Base-by-base conservation (phyloP, 1,140 invertebrate genomes). In the Eumaeus atala region DNA sequence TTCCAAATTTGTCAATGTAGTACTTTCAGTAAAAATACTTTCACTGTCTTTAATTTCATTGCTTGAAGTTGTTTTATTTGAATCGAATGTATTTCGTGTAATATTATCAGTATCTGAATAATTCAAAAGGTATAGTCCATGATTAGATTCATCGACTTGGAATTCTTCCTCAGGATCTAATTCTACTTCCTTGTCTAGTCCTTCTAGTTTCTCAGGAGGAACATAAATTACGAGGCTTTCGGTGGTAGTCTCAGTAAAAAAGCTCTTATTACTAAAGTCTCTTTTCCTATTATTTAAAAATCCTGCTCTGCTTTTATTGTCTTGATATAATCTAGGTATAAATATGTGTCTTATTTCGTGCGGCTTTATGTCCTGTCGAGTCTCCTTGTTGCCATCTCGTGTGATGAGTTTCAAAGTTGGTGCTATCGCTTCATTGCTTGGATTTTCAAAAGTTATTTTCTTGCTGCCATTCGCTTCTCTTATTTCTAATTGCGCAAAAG, bases 61-160 rank as follows among this genome's bases (percentile, higher is more conserved):
- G 48, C 51, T 69, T 37, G 57, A 58, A 49, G 58, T 69, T 38
- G 70, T 77, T 62, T 71, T 74, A 58, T 74, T 79, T 51, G 74
- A 56, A 36, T 66, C 64, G n/a, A 59, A 36, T 48, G 66, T 56
- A 48, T 48, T 67, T 50, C 70, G 67, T 35, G 80, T 80, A 14
- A 80, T 62, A 59, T 85, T 85, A 58, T 84, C 80, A 12, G 76
- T 74, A 35, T 87, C 80, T 5, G 86, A 82, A 70, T 87, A 87
- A 63, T 88, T 88, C 35, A 86, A 72, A 51, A 88, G 70, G 67
- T 87, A 87, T 28, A 88, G 51, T 38, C 85, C 87, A 69, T 88
- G 87, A 64, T 87, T 88, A 1, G 84, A 87, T 70, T 88, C 87
- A 56, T 88, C 84, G 1, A 88, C 87, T 74, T 88, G 86, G 54